Conservation (phyloP, 2,797 vertebrate genomes). For the Oophaga sylvatica region DNA sequence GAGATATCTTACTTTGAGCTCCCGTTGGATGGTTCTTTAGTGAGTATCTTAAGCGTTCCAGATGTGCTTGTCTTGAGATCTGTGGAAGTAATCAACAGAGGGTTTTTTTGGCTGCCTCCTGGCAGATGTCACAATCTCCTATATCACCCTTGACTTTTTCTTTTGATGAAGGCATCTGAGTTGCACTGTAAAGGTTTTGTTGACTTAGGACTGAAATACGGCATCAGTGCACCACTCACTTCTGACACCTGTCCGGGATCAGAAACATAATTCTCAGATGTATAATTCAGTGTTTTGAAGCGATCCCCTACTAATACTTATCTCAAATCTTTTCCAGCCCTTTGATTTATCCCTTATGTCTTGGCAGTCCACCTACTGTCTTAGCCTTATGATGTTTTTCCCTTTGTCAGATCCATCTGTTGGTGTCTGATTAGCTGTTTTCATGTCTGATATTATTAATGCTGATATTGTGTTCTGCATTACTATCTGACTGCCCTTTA, state of each 20-base stretch:
- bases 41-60: neutral
- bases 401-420: conserved; percentile 41
- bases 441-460: conserved; percentile 42
- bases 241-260: conserved; percentile 63
- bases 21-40: neutral
- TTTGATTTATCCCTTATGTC: conserved; percentile 64
- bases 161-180: conserved; percentile 32
- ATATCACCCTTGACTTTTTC: conserved; percentile 17
- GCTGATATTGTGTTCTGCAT: conserved; percentile 29
- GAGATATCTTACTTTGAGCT: neutral
- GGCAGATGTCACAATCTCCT: neutral
- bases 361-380: conserved; percentile 45
- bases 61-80: neutral
- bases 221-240: conserved; percentile 45
- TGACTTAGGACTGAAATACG: conserved; percentile 61
- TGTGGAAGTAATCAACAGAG: neutral
- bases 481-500: conserved; percentile 1
- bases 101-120: neutral
- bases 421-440: conserved; percentile 32
- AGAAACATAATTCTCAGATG: conserved; percentile 66
- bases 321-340: conserved; percentile 60
- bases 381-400: neutral
- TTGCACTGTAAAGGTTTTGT: conserved; percentile 63
- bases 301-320: conserved; percentile 59
- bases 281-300: conserved; percentile 69